These are phyloP conservation scores for Cichladusa arquata DNA, from an alignment of 2,113 vertebrate species.

Conservation along the genomic window DNA sequence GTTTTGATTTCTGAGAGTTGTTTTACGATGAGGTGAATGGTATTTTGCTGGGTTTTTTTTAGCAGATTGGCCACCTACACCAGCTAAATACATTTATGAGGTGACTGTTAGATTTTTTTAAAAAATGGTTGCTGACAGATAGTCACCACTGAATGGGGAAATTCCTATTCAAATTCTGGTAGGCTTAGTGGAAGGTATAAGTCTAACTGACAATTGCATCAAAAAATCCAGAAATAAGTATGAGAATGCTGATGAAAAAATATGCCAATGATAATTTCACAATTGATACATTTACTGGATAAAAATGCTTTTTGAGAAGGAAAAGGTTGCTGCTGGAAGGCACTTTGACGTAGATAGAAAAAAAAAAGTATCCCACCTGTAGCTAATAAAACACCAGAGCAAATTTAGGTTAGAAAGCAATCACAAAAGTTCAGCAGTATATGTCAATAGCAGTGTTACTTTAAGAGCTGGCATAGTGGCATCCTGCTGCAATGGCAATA, in stretches of 20 bases:
- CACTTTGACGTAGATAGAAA: not conserved
- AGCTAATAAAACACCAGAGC: not conserved
- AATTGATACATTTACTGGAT: not conserved
- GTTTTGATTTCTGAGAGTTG: not conserved
- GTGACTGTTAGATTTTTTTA: not conserved
- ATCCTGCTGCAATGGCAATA: not conserved
- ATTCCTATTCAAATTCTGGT: not conserved
- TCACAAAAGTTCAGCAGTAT: not conserved
- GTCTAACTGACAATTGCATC: not conserved
- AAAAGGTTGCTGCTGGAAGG: not conserved
- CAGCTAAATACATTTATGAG: not conserved
- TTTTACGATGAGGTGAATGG: not conserved
- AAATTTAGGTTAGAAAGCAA: not conserved
- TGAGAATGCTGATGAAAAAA: not conserved
- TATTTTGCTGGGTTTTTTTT: not conserved
- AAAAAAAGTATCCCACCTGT: not conserved
- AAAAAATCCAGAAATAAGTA: not conserved
- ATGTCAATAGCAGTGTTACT: not conserved
- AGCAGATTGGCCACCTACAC: accelerated
- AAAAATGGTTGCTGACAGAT: not conserved
- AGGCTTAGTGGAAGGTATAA: not conserved
- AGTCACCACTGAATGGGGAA: not conserved
- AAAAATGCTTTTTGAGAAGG: not conserved
- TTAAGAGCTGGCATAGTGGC: not conserved
- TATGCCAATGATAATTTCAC: not conserved